Percentiles rank a stretch among this genome's conserved stretches.
Conservation (phyloP, 2,797 vertebrate genomes). For the Emys orbicularis region DNA sequence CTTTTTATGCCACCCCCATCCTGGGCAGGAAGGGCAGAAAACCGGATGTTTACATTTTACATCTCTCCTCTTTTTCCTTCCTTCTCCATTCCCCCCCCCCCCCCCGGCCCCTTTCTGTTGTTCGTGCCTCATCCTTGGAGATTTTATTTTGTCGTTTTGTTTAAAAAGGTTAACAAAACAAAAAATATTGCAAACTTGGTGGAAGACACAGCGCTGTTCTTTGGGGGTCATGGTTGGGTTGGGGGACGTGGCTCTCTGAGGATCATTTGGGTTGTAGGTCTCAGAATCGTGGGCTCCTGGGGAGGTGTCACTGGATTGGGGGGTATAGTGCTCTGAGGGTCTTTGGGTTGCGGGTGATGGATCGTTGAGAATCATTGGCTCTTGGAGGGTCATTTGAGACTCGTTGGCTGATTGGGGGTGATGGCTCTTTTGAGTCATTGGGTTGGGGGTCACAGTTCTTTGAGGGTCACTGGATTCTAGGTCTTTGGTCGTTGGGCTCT, state of each 20-base stretch:
- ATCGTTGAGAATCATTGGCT: too few species aligned
- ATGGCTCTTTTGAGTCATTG: neutral
- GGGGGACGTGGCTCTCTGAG: neutral
- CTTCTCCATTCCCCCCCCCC: neutral
- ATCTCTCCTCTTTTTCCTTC: neutral
- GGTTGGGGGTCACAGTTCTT: neutral
- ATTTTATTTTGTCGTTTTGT: conserved; percentile 4
- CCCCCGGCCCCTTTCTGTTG: neutral
- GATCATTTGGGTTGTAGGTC: neutral
- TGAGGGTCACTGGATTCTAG: neutral
- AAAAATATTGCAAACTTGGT: neutral
- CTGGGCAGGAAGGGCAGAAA: conserved; percentile 6
- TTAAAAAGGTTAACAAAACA: conserved; percentile 42
- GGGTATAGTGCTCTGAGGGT: neutral
- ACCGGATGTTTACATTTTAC: conserved; percentile 16
- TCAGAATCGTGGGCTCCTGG: too few species aligned
- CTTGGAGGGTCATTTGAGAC: too few species aligned
- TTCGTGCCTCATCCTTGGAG: conserved; percentile 18
- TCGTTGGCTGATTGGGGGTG: too few species aligned
- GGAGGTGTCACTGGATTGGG: neutral
- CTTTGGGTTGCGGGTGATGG: neutral
- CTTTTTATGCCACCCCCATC: neutral
- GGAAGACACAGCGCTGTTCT: neutral
- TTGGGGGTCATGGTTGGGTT: neutral
- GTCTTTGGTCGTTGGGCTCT: neutral